Evolutionary conservation across 1,140 invertebrate genomes (phyloP), one percentile per base, ranked within the genome.

Genomic region (Stenopsyche tienmushanensis): DNA sequence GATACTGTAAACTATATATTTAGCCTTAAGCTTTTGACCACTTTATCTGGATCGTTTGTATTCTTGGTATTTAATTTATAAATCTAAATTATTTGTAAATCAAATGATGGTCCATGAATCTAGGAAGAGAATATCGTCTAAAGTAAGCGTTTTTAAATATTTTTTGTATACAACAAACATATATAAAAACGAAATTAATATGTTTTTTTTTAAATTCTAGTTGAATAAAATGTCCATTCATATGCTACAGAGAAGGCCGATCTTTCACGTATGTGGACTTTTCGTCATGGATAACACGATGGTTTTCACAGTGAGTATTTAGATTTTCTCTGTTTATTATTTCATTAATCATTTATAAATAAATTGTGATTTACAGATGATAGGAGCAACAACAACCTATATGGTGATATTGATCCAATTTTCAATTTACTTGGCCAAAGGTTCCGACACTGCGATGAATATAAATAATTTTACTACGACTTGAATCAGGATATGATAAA

Each of bases 401-500:
- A 39, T 55, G 29, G 25, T 55, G 13, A 34, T 55, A 55, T 15
- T 55, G 1, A n/a, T 7, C 3, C 52, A 55, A 55, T 26, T 55
- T n/a, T n/a, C n/a, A n/a, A n/a, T n/a, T n/a, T n/a, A n/a, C n/a
- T n/a, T n/a, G 41, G 20, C 47, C n/a, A 3, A 9, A 42, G 18
- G 13, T 42, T 39, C n/a, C 7, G 7, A 39, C 7, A 42, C 41
- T 15, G n/a, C n/a, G 1, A 42, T 42, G 18, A 42, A 42, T 42
- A 42, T 15, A 39, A 39, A 8, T 39, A 8, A n/a, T n/a, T 39
- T 8, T 39, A 8, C 18, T 42, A 42, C 18, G 2, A 15, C 41
- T 42, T 9, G 2, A n/a, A 42, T 42, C 18, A 1, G 41, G 2
- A 42, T 15, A 42, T 42, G 41, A 42, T 9, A 42, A 42, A n/a